These are phyloP conservation scores for Melanchra persicariae DNA, from an alignment of 2,888 invertebrate genomes.

Conservation along the genomic window DNA sequence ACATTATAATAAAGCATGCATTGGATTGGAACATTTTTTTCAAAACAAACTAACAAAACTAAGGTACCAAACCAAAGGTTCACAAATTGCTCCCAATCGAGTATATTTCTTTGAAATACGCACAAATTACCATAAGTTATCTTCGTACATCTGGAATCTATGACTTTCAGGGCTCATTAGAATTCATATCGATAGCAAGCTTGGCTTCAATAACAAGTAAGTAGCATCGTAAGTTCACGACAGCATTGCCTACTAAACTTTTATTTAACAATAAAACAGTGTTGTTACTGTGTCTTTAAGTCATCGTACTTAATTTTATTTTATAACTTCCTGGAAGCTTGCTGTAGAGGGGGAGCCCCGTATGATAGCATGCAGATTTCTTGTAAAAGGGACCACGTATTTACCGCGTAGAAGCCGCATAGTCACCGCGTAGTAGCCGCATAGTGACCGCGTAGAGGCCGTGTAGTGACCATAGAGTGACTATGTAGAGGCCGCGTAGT, in stretches of 20 bases:
- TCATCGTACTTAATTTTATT: conserved; percentile 4
- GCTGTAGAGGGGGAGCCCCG: neutral
- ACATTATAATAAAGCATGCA: too few species aligned
- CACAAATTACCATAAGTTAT: conserved; percentile 38
- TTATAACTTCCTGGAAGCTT: neutral
- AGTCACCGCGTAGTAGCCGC: too few species aligned
- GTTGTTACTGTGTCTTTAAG: conserved; percentile 16
- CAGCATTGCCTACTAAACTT: conserved; percentile 4
- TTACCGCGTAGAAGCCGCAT: too few species aligned
- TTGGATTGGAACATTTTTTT: neutral
- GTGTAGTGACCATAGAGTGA: too few species aligned
- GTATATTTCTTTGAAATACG: conserved; percentile 5
- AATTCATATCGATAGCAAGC: conserved; percentile 39
- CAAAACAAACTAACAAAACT: conserved; percentile 4
- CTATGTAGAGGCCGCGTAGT: too few species aligned
- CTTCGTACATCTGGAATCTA: conserved; percentile 43
- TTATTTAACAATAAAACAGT: conserved; percentile 21
- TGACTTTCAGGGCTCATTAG: conserved; percentile 42
- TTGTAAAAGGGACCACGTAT: too few species aligned
- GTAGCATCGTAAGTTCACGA: conserved; percentile 16
- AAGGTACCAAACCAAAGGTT: neutral
- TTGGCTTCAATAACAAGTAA: conserved; percentile 16
- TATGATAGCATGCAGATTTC: too few species aligned
- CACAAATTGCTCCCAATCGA: neutral
- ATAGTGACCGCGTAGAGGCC: too few species aligned